Evolutionary conservation across 2,797 vertebrate species (phyloP).

Genomic region (Bovichtus variegatus): DNA sequence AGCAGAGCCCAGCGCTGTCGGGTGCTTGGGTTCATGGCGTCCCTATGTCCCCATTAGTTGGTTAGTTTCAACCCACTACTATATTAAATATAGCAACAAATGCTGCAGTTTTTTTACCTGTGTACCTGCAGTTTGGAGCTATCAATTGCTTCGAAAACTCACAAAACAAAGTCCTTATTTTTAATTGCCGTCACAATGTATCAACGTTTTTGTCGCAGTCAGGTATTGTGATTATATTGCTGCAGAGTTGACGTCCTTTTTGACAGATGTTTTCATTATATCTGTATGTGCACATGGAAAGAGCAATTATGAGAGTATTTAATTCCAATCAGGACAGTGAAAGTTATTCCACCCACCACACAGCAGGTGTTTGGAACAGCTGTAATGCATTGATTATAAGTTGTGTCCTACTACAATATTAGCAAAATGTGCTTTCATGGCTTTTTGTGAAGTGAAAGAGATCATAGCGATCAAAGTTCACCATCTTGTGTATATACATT

Average conservation of each 20-base stretch:
- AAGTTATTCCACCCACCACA: slow-evolving; percentile 11
- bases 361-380: slow-evolving; percentile 23
- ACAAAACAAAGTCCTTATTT: neutral
- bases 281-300: neutral
- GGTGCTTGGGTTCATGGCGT: neutral
- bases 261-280: slow-evolving; percentile 15
- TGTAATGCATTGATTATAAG: neutral
- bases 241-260: neutral
- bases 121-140: neutral
- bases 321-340: neutral
- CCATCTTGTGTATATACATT: neutral
- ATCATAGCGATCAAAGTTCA: neutral
- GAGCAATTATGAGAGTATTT: neutral
- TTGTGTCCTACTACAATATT: neutral
- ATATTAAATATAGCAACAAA: neutral
- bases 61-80: neutral
- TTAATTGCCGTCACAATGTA: neutral
- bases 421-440: slow-evolving; percentile 3
- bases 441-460: neutral
- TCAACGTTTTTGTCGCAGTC: neutral
- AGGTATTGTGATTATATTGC: slow-evolving; percentile 1
- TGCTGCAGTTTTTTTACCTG: neutral
- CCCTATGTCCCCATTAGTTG: neutral
- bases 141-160: neutral
- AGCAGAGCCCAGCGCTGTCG: neutral